Evolutionary conservation across 2,113 vertebrate genomes (phyloP).

Genomic region (Columbina picui): DNA sequence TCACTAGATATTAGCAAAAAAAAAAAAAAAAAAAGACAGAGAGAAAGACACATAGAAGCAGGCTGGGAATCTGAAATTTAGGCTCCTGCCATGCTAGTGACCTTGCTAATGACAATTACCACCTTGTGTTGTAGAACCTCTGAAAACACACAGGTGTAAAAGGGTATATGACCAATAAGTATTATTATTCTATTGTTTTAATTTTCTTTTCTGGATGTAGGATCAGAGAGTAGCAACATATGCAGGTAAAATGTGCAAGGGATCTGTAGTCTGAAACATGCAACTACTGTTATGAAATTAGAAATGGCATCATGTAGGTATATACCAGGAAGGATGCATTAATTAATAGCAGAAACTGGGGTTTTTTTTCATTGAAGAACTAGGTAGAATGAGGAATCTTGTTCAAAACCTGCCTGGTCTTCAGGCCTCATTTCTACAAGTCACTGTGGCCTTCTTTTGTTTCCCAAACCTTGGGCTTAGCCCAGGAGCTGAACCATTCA

Average conservation of each 20-base stretch:
- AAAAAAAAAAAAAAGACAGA: neutral
- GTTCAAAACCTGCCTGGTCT: neutral
- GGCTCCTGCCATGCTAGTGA: neutral
- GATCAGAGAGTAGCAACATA: neutral
- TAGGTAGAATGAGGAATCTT: neutral
- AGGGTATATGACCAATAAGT: neutral
- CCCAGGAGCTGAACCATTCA: fast-evolving
- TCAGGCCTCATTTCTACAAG: neutral
- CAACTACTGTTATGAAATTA: neutral
- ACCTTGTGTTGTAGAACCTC: neutral
- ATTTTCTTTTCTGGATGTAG: neutral
- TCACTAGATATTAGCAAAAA: neutral
- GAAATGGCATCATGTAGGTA: neutral
- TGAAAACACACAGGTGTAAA: neutral
- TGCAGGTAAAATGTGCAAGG: neutral
- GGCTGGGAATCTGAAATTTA: neutral
- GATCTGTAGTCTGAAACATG: neutral
- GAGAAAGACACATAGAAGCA: neutral
- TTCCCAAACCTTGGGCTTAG: neutral
- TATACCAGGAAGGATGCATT: fast-evolving
- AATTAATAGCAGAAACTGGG: neutral
- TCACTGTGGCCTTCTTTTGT: neutral
- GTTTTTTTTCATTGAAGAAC: neutral
- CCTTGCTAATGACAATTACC: neutral
- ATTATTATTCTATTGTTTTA: neutral